Base-by-base conservation (phyloP, 2,113 vertebrate species). In the Barnardius zonarius region DNA sequence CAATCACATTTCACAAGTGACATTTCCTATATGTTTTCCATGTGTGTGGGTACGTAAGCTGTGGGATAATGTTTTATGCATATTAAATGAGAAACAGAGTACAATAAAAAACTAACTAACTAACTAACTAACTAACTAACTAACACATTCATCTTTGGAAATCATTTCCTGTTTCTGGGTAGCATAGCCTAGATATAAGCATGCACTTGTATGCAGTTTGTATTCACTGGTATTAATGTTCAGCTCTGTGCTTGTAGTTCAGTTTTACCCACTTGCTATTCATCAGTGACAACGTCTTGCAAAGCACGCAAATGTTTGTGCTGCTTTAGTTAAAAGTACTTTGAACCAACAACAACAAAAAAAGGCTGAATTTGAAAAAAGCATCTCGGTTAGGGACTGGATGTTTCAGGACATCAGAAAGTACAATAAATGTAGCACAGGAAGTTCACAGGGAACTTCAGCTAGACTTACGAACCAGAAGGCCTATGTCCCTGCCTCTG, bases 1-100 rank as follows among this genome's bases (percentile, higher is more conserved):
- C 73, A 54, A n/a, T 94, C 82, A 80, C 81, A 70, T 90, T 88
- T 80, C 30, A 68, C 70, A 93, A 92, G 27, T 49, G 52, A 96
- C 3, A 19, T 69, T 69, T 91, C 31, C 44, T 85, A 27, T 44
- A 46, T 1, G 7, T 84, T 87, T 93, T 54, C 79, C 90, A 84
- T 1, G 4, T 68, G 46, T 52, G 95, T 87, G 90, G 39, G 88
- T 74, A 35, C 44, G 67, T 35, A 66, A 89, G 63, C 64, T 72
- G 9, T 27, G 44, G 10, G 24, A 81, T 84, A 85, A 86, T 8
- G 8, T 64, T 86, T 91, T 90, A 90, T 35, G 54, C 51, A 83
- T 49, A 51, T 69, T 76, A 37, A 66, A 44, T 62, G 35, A 86
- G 46, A 89, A 86, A 13, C 12, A 44, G 35, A 85, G 39, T 25